These are phyloP conservation scores for Mycalesis mineus DNA, from an alignment of 2,888 invertebrate genomes.

Conservation along the genomic window DNA sequence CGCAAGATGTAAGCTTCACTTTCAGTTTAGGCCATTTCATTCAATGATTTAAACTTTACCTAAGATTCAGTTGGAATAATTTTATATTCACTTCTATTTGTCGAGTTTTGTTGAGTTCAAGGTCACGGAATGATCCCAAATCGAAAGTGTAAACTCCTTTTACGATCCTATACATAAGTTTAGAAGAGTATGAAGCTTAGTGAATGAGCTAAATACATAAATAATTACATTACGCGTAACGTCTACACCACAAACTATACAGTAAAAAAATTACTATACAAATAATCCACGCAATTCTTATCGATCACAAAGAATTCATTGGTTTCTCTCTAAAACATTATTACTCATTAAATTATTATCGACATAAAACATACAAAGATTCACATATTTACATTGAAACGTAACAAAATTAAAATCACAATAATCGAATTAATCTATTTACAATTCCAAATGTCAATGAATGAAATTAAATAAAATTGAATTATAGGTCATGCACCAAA, in stretches of 20 bases:
- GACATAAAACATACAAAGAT: constrained; percentile 61
- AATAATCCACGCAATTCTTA: constrained; percentile 58
- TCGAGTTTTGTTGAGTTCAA: background rate
- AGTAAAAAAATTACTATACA: constrained; percentile 63
- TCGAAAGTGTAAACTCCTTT: background rate
- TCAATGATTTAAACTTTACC: too few species aligned
- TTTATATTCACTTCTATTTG: too few species aligned
- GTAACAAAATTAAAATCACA: constrained; percentile 62
- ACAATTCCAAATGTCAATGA: constrained; percentile 47
- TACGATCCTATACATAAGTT: background rate
- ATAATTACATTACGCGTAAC: constrained; percentile 54
- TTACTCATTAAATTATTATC: constrained; percentile 36
- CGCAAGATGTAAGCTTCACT: background rate
- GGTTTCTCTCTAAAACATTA: constrained; percentile 50
- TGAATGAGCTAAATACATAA: constrained; percentile 48
- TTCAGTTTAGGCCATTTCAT: background rate
- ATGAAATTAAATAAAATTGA: constrained; percentile 30
- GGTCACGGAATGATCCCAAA: background rate
- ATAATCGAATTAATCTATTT: constrained; percentile 56
- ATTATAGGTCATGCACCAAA: background rate
- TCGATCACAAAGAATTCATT: constrained; percentile 61
- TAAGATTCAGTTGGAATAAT: too few species aligned
- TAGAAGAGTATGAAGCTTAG: constrained; percentile 24
- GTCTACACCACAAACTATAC: constrained; percentile 65
- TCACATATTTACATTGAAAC: constrained; percentile 71